Percentiles rank a stretch among this genome's conserved stretches.
Evolutionary conservation across 2,888 invertebrate species (phyloP).

Genomic region (Polymixis flavicincta): DNA sequence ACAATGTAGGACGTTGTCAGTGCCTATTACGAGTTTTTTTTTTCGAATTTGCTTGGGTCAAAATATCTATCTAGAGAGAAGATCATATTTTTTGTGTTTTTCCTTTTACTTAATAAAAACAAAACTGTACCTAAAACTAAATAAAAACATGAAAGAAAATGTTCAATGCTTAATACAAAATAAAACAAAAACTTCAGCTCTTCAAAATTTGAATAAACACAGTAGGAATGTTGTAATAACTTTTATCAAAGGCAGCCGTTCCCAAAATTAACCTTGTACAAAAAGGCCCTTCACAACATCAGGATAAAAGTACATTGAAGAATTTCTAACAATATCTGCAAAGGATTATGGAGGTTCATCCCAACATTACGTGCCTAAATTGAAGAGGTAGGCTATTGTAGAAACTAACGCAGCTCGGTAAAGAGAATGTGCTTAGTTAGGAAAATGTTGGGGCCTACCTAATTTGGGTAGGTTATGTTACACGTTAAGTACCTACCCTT

Average conservation of each 20-base stretch:
- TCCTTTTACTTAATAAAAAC: background rate
- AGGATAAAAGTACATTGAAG: constrained; percentile 58
- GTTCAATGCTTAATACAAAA: constrained; percentile 12
- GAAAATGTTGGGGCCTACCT: constrained; percentile 62
- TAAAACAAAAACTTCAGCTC: constrained; percentile 39
- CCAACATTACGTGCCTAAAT: constrained; percentile 65
- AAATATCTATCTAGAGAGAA: background rate
- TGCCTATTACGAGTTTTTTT: constrained; percentile 35
- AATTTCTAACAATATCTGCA: constrained; percentile 63
- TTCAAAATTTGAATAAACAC: constrained; percentile 46
- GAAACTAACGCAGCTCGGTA: constrained; percentile 59
- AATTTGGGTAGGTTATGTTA: constrained; percentile 67
- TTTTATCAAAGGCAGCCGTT: constrained; percentile 47
- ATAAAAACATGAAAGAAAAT: constrained; percentile 19
- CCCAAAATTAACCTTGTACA: constrained; percentile 51
- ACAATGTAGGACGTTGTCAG: constrained; percentile 29
- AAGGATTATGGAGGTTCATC: constrained; percentile 66
- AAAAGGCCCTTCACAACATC: constrained; percentile 57
- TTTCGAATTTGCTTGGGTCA: no score
- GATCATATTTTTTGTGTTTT: background rate
- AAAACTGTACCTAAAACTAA: background rate
- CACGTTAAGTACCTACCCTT: constrained; percentile 64
- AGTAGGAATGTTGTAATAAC: constrained; percentile 41
- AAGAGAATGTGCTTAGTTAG: constrained; percentile 68
- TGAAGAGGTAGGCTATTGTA: constrained; percentile 64